Evolutionary conservation across 1,140 invertebrate genomes (phyloP), one percentile per base, ranked within the genome.

Genomic region (Gryon sp.): DNA sequence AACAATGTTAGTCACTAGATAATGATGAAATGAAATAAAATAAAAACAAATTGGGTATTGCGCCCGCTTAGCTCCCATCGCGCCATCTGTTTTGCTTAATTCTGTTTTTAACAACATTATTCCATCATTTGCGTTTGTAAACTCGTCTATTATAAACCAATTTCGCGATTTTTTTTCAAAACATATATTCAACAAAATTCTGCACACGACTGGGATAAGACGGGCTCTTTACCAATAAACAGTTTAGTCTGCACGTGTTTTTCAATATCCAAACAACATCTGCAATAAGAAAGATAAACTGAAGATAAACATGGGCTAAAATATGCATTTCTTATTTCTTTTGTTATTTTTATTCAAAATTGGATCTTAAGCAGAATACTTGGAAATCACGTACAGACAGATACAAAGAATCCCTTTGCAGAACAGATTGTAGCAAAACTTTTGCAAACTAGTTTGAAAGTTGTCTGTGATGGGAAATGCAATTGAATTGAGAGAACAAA

Each of bases 1-100:
- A 89, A 89, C 87, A 87, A 87, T 88, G 88, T 89, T 89, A 89
- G 87, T 89, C 85, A 89, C 87, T 88, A 89, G 82, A 84, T 89
- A 87, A 88, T 87, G 84, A 86, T 89, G 86, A 86, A 86, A 86
- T 86, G 68, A 87, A 87, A 85, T 82, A 86, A 84, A n/a, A 74
- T 84, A 83, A 85, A 87, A 84, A 80, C 83, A 82, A 86, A 86
- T 81, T 83, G 72, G 82, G 81, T 85, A 83, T 76, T 70, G 78
- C 46, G 78, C 79, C 84, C 82, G 81, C 55, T 80, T 72, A 59
- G 53, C 66, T 78, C 80, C 70, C 48, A 53, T 68, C 70, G 72
- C 57, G 41, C 7, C 11, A 24, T 4, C 22, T 24, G 22, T 4
- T 3, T 7, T 4, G 3, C 22, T 28, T 28, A 7, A 28, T 24